Conservation (phyloP, 2,888 invertebrate species). For the Macrosiphum euphorbiae region DNA sequence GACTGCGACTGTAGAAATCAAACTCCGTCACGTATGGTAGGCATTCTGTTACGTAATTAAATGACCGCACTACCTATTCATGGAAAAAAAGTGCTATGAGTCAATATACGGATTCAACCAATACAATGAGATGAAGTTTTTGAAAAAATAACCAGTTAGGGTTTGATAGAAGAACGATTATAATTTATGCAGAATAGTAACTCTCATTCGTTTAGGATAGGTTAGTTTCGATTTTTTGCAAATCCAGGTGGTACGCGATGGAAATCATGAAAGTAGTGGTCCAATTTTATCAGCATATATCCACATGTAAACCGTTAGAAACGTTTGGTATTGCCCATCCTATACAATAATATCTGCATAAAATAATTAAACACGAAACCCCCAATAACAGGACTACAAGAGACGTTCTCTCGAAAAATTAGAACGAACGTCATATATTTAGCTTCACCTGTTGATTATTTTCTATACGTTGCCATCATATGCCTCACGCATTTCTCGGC, state of each 20-base stretch:
- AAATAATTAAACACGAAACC: background rate
- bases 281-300: background rate
- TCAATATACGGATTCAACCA: background rate
- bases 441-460: background rate
- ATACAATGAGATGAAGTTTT: background rate
- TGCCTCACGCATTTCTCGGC: background rate
- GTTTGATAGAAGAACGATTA: background rate
- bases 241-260: too few species aligned
- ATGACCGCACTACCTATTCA: background rate
- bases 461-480: background rate
- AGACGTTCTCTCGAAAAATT: background rate
- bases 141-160: background rate
- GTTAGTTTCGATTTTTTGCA: too few species aligned
- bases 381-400: background rate
- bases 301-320: background rate
- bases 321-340: background rate
- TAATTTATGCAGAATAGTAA: background rate
- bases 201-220: too few species aligned
- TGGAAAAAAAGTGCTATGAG: background rate
- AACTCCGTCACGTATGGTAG: background rate
- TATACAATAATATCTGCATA: background rate
- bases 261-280: background rate
- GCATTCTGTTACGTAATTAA: background rate
- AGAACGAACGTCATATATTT: background rate
- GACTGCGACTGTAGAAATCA: too few species aligned